Conservation (phyloP, 2,113 vertebrate species). For the Triplophysa tibetana region DNA sequence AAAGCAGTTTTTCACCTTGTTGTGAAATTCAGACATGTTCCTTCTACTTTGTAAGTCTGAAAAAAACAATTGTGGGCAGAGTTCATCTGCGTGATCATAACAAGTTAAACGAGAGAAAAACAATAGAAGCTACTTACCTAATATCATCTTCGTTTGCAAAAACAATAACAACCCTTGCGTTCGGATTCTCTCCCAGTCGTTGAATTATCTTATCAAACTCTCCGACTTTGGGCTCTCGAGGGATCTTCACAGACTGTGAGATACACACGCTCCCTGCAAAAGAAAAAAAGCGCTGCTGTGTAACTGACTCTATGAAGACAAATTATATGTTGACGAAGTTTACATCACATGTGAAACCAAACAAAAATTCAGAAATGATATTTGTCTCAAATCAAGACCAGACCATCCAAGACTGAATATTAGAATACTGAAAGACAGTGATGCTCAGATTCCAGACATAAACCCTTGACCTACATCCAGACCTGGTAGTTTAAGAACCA, state of each 20-base stretch:
- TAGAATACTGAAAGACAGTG: background rate
- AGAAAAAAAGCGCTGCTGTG: conserved; percentile 22
- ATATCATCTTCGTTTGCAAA: conserved; percentile 99
- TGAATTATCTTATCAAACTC: conserved; percentile 97
- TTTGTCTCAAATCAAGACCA: too few relatives aligned
- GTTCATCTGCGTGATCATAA: background rate
- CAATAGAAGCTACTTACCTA: conserved; percentile 71
- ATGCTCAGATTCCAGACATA: too few relatives aligned
- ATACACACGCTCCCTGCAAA: conserved; percentile 91
- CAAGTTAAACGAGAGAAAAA: background rate
- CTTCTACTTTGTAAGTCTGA: background rate
- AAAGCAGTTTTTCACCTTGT: conserved; percentile 9
- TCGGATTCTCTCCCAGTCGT: conserved; percentile 90
- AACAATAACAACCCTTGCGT: conserved; percentile 93
- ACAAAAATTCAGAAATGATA: too few relatives aligned
- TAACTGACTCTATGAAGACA: background rate
- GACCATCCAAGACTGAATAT: background rate
- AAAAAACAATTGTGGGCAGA: background rate
- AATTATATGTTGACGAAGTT: background rate
- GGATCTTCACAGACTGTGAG: conserved; percentile 97
- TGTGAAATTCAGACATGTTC: background rate
- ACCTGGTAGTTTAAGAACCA: background rate
- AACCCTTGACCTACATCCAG: background rate
- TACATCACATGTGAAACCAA: background rate
- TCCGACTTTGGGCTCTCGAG: conserved; percentile 88